Percentiles rank a stretch among this genome's conserved stretches.
phyloP scores from a whole-genome alignment of 2,113 vertebrate genomes.

The Entosphenus tridentatus region DNA sequence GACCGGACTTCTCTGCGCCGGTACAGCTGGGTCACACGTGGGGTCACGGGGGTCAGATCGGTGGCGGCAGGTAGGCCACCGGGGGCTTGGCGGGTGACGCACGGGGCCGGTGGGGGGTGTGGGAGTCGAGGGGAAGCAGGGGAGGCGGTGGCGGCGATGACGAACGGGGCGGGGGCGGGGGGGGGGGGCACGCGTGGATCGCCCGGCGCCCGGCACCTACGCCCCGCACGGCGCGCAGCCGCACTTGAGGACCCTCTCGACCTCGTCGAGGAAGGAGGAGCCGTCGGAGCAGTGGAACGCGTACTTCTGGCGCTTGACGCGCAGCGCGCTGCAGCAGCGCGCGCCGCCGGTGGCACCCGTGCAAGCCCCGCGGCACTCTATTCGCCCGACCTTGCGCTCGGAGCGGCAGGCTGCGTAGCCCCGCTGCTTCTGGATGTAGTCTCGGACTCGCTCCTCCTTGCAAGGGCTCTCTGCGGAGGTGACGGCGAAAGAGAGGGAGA shows the following conservation, averaged over 20 bases:
- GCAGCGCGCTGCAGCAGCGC: constrained; percentile 63
- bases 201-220: constrained; percentile 18
- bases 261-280: constrained; percentile 81
- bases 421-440: constrained; percentile 94
- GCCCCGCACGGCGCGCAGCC: constrained; percentile 67
- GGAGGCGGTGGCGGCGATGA: no score
- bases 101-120: no score
- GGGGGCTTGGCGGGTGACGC: no score
- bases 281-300: constrained; percentile 91
- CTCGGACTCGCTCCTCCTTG: constrained; percentile 82
- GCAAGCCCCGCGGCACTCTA: constrained; percentile 73
- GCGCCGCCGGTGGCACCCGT: constrained; percentile 39
- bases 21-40: no score
- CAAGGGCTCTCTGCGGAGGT: constrained; percentile 62
- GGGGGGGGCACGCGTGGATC: no score
- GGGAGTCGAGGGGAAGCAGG: no score
- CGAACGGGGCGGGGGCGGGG: no score
- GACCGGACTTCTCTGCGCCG: no score
- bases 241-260: constrained; percentile 89
- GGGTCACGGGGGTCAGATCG: no score
- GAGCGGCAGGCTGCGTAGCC: constrained; percentile 95
- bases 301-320: constrained; percentile 95
- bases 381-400: constrained; percentile 83
- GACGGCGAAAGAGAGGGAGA: no score
- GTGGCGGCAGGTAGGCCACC: no score